Conservation (phyloP, 2,797 vertebrate species). For the Xerus rutilus region DNA sequence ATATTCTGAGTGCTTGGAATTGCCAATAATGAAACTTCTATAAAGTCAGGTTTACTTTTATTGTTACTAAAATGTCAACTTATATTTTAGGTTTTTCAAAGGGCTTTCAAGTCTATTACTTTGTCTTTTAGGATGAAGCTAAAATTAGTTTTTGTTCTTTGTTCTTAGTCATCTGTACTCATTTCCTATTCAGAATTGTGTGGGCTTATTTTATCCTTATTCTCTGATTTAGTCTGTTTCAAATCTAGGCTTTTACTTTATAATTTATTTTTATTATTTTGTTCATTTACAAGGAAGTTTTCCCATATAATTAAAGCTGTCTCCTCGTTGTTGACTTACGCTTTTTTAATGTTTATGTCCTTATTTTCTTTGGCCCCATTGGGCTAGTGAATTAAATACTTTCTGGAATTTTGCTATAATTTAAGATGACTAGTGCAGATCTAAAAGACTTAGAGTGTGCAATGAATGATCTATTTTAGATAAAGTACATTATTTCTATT, state of each 20-base stretch:
- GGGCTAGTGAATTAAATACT: conserved; percentile 16
- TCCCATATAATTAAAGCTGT: conserved; percentile 1
- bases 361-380: conserved; percentile 51
- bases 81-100: conserved; percentile 68
- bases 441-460: conserved; percentile 37
- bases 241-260: conserved; percentile 71
- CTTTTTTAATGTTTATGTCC: background rate
- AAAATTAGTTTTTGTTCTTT: conserved; percentile 80
- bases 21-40: conserved; percentile 10
- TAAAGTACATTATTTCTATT: conserved; percentile 44
- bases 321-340: background rate
- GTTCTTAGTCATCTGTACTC: conserved; percentile 81
- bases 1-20: conserved; percentile 31
- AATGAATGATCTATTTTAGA: conserved; percentile 44
- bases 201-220: conserved; percentile 75
- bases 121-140: conserved; percentile 76
- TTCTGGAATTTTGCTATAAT: conserved; percentile 46
- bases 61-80: conserved; percentile 59
- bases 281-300: conserved; percentile 21
- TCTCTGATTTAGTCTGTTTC: conserved; percentile 73
- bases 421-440: conserved; percentile 32
- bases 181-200: conserved; percentile 81
- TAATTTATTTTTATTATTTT: conserved; percentile 62
- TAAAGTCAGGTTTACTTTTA: conserved; percentile 47
- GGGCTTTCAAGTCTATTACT: conserved; percentile 60